Base-by-base conservation (phyloP, 2,113 vertebrate species). In the Pteropus alecto region DNA sequence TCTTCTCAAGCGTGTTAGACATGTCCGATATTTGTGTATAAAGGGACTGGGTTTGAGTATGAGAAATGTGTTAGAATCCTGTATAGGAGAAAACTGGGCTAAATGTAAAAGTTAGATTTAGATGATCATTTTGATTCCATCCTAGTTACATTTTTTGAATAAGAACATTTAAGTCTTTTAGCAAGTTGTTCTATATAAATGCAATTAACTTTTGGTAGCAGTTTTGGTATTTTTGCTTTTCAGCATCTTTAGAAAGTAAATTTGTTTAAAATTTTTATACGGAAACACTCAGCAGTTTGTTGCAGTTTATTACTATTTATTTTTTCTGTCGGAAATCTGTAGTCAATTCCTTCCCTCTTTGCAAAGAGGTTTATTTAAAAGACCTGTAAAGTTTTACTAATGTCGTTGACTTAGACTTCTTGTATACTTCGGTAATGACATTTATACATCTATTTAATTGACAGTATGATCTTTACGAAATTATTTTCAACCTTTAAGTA, bases 231-330 rank as follows among this genome's bases (percentile, higher is more conserved):
- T 85, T 87, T 68, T 35, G n/a, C 33, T 70, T 87, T 88, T 74
- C n/a, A 83, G n/a, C 22, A 24, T 91, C 83, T 68, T 94, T 85
- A 74, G 56, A 67, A 70, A 68, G 22, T 79, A 33, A 68, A 63
- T 68, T 70, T 90, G 63, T 88, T 90, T n/a, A 70, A 78, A 84
- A 68, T 74, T 96, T 93, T 88, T 61, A 67, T 28, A 38, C 24
- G 38, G 48, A 43, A 79, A 63, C 4, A 10, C 38, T 58, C 18
- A 46, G 2, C 18, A 46, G 2, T 61, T 83, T 70, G 74, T n/a
- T 92, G 33, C 12, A 28, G 3, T 95, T 87, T 77, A 58, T 74
- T 67, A 68, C 2, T 91, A 26, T 38, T 78, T 63, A 63, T 46
- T 85, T 91, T 38, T 43, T 46, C 14, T 63, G 19, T 87, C 87